Evolutionary conservation across 2,797 vertebrate genomes (phyloP).

Genomic region (Carduelis carduelis): DNA sequence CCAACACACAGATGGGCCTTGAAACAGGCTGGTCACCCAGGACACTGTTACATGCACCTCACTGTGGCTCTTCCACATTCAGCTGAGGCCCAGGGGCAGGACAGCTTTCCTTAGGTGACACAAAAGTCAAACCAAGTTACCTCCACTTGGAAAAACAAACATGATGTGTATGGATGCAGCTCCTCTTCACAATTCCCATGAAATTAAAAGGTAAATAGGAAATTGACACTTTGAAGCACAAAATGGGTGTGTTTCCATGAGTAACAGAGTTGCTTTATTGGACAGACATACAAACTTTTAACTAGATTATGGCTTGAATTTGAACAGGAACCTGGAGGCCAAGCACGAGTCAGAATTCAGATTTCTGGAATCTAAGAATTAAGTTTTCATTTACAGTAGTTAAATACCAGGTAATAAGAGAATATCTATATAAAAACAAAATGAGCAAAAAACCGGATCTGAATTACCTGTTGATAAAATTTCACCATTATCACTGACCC

Average conservation of each 20-base stretch:
- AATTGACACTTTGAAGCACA: background rate
- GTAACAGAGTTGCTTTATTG: background rate
- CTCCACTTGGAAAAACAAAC: background rate
- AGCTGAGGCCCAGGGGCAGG: background rate
- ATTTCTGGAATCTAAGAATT: background rate
- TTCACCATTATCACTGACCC: background rate
- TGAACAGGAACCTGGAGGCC: background rate
- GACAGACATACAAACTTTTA: background rate
- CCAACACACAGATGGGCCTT: background rate
- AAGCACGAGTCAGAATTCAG: background rate
- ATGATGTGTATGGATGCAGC: too few relatives aligned
- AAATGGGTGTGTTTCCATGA: background rate
- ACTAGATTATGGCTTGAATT: too few relatives aligned
- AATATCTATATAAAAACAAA: fast-evolving
- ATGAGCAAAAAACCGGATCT: fast-evolving
- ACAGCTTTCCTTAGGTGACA: background rate
- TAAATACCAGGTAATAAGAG: fast-evolving
- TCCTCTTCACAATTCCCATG: background rate
- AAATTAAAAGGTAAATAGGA: background rate
- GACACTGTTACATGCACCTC: background rate
- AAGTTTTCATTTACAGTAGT: background rate
- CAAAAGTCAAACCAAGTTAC: background rate
- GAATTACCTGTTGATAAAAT: background rate
- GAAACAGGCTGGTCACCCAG: background rate
- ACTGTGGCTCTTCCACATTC: background rate